A percentile compares a stretch with the other conserved stretches of the same genome.
phyloP scores from a whole-genome alignment of 2,888 invertebrate genomes.

The Lissonota sp. region DNA sequence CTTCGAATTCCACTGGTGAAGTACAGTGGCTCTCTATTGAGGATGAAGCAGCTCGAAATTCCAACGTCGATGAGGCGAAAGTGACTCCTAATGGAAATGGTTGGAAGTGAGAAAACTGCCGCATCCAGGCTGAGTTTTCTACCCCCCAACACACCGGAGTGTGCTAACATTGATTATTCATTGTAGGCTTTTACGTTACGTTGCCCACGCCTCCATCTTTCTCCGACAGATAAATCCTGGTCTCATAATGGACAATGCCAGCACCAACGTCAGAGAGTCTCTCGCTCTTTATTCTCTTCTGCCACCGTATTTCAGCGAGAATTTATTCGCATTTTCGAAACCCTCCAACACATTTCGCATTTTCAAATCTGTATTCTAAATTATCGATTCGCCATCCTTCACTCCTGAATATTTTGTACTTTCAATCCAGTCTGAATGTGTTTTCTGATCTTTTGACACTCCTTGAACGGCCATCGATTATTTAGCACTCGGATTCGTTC shows the following conservation, averaged over 20 bases:
- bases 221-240: constrained; percentile 12
- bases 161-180: constrained; percentile 33
- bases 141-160: not conserved
- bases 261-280: not conserved
- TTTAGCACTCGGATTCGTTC: too few relatives aligned
- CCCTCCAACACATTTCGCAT: not conserved
- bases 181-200: constrained; percentile 32
- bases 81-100: not conserved
- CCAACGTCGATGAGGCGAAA: constrained; percentile 15
- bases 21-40: constrained; percentile 7
- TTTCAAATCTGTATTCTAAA: not conserved
- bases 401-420: not conserved
- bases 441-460: too few relatives aligned
- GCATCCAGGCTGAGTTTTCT: not conserved
- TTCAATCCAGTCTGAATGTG: not conserved
- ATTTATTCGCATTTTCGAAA: not conserved
- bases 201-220: constrained; percentile 17
- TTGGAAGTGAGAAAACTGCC: not conserved
- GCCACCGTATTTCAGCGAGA: not conserved
- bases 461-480: too few relatives aligned
- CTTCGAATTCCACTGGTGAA: constrained; percentile 19
- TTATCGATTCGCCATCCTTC: not conserved
- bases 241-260: constrained; percentile 24
- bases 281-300: not conserved
- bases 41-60: not conserved